Evolutionary conservation across 2,888 invertebrate genomes (phyloP).

Genomic region (Lasius platythorax): DNA sequence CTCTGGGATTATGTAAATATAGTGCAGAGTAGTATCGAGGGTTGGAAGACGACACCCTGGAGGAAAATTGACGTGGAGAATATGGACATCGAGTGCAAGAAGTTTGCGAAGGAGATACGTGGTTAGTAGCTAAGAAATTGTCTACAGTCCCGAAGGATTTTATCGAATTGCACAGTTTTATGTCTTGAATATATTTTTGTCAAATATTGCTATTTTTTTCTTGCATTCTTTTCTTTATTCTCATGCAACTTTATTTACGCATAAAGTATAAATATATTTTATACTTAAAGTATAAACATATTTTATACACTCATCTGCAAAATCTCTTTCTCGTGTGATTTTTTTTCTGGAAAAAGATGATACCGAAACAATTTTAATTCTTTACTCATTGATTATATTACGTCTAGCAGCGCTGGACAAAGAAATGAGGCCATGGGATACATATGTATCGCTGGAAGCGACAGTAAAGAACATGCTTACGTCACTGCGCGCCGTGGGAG

Average conservation of each 20-base stretch:
- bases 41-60: constrained; percentile 99
- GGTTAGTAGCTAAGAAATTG: constrained; percentile 79
- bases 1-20: constrained; percentile 98
- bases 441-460: constrained; percentile 94
- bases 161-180: constrained; percentile 21
- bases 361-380: constrained; percentile 4
- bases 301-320: background rate
- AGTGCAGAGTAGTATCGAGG: constrained; percentile 96
- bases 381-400: constrained; percentile 53
- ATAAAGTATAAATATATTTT: background rate
- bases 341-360: background rate
- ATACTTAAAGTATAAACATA: background rate
- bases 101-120: constrained; percentile 97
- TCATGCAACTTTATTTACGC: background rate
- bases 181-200: constrained; percentile 15
- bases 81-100: constrained; percentile 99
- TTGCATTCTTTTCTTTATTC: background rate
- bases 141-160: background rate
- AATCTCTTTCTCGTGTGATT: background rate
- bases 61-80: constrained; percentile 98
- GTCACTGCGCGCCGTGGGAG: constrained; percentile 97
- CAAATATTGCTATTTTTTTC: background rate
- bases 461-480: constrained; percentile 98
- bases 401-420: constrained; percentile 91
- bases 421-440: constrained; percentile 98